Evolutionary conservation across 1,140 invertebrate species (phyloP), one percentile per base, ranked within the genome.

Genomic region (Magallana ariakensis): DNA sequence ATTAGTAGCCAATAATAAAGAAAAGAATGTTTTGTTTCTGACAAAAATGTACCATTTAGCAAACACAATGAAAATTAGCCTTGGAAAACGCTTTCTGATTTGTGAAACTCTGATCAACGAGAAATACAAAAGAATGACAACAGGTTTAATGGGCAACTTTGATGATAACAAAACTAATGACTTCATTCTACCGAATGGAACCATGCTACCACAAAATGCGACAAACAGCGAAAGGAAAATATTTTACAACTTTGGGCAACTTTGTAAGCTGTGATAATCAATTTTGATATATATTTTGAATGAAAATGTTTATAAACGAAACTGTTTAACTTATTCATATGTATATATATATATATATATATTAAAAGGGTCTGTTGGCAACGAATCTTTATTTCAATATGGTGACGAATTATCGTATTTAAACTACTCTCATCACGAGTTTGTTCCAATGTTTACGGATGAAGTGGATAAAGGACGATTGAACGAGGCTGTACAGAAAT

Each of bases 381-480:
- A 19, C 16, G 6, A 84, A 46, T 85, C 88, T 6, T 1, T 89
- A 19, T 89, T 89, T 75, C 55, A 56, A 1, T 89, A 87, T 53
- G 5, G 22, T 54, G 55, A 55, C 16, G 85, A 83, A 11, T 80
- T 84, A 81, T 26, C 70, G 0, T 80, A 57, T 60, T 1, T 7
- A 10, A 83, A 86, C 33, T 89, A 86, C 70, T 60, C 26, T 16
- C 46, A 84, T 16, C 82, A 26, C 16, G 85, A 84, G 15, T 86
- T 86, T 80, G 85, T 86, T 33, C 88, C 88, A n/a, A 13, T 89
- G 6, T 89, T 89, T 56, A 70, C 84, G 22, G 85, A 86, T 62
- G 84, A 86, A 15, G 66, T 70, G 19, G 60, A 84, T 53, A 4
- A 57, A 22, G n/a, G n/a, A 33, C 60, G 13, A 33, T 3, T 82